Evolutionary conservation across 2,888 invertebrate species (phyloP), one percentile per base, ranked within the genome.

Genomic region (Nasonia oneida): DNA sequence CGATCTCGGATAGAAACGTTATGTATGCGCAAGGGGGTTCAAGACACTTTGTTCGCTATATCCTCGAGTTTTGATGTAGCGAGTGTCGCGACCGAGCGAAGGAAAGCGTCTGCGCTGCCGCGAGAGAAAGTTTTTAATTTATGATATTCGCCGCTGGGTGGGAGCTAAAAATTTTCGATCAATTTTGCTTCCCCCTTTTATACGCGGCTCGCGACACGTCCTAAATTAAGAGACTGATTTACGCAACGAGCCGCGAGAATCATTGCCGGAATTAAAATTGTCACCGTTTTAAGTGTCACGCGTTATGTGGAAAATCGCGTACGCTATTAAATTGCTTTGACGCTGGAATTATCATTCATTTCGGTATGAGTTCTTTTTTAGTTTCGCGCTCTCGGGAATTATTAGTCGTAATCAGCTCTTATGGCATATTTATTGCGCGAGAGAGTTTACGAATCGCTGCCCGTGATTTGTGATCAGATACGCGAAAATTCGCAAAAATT

Each of bases 81-180:
- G 42, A 39, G 39, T 37, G 39, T 23, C 29, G 64, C 64, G 37
- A 3, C 23, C 42, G 39, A 15, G n/a, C n/a, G 23, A 23, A 53
- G 71, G 53, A 80, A 70, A 50, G 71, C 71, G 42, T 37, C 42
- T 29, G 4, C 5, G 57, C 29, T 29, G 14, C 1, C 4, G 15
- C 29, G 53, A 23, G 86, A 86, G 86, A 86, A 86, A 86, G 86
- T 86, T 81, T 86, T 83, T 83, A 86, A 81, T 86, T 83, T 86
- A 86, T 53, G 83, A 77, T 61, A 61, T 86, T 77, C 29, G 75
- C 75, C 42, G 29, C 29, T 29, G 37, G 61, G 29, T 15, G 76
- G 53, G 81, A 86, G 83, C 71, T 70, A 75, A 82, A 85, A 79
- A 74, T 75, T 85, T 79, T 79, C 47, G 64, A 73, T 85, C 64